These are phyloP conservation scores for Octodonta nipae DNA, from an alignment of 2,888 invertebrate species.

Conservation along the genomic window DNA sequence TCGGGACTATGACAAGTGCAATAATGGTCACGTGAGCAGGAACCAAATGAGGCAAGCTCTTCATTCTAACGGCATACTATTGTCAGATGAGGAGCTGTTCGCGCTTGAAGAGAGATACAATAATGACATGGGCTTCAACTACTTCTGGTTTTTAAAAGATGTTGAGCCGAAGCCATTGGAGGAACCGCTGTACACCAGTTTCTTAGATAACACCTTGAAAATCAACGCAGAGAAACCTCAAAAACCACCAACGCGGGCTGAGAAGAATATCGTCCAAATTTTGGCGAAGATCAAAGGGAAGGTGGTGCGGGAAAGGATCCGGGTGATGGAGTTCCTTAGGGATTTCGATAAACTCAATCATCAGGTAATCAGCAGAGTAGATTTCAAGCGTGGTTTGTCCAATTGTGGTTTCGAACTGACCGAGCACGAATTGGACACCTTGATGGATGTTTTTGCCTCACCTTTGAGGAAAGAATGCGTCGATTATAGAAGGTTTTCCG, in stretches of 20 bases:
- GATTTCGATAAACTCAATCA: conserved; percentile 53
- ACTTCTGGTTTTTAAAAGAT: conserved; percentile 54
- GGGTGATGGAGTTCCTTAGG: conserved; percentile 51
- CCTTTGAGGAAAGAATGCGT: conserved; percentile 45
- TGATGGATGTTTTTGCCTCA: conserved; percentile 60
- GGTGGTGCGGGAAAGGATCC: conserved; percentile 52
- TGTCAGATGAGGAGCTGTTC: conserved; percentile 51
- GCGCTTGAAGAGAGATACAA: conserved; percentile 57
- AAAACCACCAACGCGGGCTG: conserved; percentile 30
- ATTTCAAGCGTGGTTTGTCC: conserved; percentile 60
- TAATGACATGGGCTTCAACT: conserved; percentile 64
- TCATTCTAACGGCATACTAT: conserved; percentile 51
- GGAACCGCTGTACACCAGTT: conserved; percentile 34
- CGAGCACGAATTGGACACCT: conserved; percentile 52
- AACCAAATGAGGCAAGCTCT: conserved; percentile 58
- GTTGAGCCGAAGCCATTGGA: conserved; percentile 38
- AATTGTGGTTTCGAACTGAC: conserved; percentile 52
- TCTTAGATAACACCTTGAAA: conserved; percentile 16
- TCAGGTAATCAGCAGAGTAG: conserved; percentile 46
- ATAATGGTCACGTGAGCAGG: conserved; percentile 58
- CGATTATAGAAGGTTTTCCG: conserved; percentile 55
- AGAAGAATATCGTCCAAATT: conserved; percentile 55
- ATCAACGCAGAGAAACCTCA: conserved; percentile 29
- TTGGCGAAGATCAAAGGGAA: conserved; percentile 63
- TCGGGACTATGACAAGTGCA: conserved; percentile 56